Conservation (phyloP, 2,113 vertebrate genomes). For the Amphiprion percula region DNA sequence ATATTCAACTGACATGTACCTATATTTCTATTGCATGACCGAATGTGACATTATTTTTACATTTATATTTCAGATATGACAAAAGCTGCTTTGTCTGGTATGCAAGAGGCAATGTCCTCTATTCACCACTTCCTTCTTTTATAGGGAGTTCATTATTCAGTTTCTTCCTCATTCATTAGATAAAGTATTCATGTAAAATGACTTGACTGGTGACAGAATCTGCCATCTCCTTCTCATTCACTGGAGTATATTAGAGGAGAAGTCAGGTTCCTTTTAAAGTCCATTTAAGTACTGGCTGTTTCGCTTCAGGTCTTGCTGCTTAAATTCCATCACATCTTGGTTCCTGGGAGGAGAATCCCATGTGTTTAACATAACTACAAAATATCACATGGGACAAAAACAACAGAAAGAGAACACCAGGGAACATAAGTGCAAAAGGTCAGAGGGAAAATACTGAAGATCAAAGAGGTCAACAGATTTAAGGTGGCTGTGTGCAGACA, state of each 20-base stretch:
- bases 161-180: conserved; percentile 17
- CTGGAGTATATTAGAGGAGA: conserved; percentile 34
- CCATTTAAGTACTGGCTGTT: not conserved
- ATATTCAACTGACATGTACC: not conserved
- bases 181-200: conserved; percentile 35
- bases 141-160: not conserved
- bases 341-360: conserved; percentile 15
- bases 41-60: not conserved
- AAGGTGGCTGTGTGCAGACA: not conserved
- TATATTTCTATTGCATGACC: not conserved
- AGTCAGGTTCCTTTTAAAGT: not conserved
- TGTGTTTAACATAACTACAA: conserved; percentile 32
- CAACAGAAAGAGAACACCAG: conserved; percentile 14
- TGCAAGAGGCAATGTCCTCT: conserved; percentile 6
- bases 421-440: conserved; percentile 14
- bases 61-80: conserved; percentile 16
- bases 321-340: conserved; percentile 14
- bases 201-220: conserved; percentile 62
- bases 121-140: not conserved
- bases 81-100: conserved; percentile 8
- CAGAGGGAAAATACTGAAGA: not conserved
- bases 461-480: conserved; percentile 18
- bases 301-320: conserved; percentile 14
- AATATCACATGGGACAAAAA: conserved; percentile 31
- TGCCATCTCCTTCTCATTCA: conserved; percentile 63